These are phyloP conservation scores for Matsumyia berberina DNA, from an alignment of 2,888 invertebrate species.

Conservation along the genomic window DNA sequence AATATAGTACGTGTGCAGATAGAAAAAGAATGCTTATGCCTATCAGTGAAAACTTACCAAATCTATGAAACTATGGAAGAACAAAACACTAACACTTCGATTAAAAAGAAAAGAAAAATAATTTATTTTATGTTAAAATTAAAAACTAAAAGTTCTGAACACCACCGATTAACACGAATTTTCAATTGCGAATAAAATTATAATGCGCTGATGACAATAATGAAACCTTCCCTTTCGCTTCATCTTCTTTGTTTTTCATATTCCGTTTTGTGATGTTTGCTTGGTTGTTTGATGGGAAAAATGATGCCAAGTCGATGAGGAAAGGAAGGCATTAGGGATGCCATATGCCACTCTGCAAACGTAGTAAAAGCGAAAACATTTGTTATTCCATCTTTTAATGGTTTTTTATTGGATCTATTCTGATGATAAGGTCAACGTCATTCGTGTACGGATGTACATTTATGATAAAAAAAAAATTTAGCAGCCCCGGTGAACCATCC, in stretches of 20 bases:
- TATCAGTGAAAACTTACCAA: constrained; percentile 41
- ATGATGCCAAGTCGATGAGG: constrained; percentile 30
- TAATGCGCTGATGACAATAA: neutral
- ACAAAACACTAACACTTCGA: constrained; percentile 13
- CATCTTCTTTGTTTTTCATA: constrained; percentile 35
- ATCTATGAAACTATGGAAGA: neutral
- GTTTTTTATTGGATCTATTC: too few relatives aligned
- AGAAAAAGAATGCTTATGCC: neutral
- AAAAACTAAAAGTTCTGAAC: neutral
- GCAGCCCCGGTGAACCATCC: too few relatives aligned
- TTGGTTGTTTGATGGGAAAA: neutral
- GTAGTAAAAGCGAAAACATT: too few relatives aligned
- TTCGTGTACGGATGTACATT: too few relatives aligned
- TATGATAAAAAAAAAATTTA: too few relatives aligned
- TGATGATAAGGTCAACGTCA: too few relatives aligned
- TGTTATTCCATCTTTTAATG: too few relatives aligned
- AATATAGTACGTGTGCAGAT: neutral
- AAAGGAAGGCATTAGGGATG: neutral
- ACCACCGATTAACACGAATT: constrained; percentile 26
- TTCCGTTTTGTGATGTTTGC: constrained; percentile 31
- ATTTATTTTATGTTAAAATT: neutral
- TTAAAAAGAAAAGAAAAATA: neutral
- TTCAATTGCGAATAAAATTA: constrained; percentile 36
- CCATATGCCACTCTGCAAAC: too few relatives aligned
- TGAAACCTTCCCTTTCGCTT: constrained; percentile 44